These are phyloP conservation scores for Cottus gobio DNA, from an alignment of 2,113 vertebrate genomes.

Conservation along the genomic window DNA sequence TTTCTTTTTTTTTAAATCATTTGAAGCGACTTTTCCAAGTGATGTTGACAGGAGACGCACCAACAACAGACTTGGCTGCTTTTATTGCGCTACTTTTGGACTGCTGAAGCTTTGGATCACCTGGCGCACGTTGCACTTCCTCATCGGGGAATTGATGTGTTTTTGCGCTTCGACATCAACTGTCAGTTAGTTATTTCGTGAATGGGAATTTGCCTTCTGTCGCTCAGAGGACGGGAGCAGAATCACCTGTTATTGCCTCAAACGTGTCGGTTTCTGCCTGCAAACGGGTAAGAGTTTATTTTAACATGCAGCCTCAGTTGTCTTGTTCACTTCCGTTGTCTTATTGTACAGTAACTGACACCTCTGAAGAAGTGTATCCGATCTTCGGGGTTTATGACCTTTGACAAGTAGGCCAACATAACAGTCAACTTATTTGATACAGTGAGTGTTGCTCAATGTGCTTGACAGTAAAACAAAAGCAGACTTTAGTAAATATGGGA, in stretches of 20 bases:
- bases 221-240: constrained; percentile 10
- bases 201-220: constrained; percentile 13
- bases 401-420: background rate
- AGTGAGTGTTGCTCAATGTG: background rate
- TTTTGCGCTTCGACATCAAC: constrained; percentile 1
- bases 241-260: constrained; percentile 17
- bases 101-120: constrained; percentile 45
- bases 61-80: background rate
- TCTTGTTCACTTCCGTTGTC: background rate
- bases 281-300: constrained; percentile 58
- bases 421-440: background rate
- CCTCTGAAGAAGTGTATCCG: background rate
- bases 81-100: constrained; percentile 8
- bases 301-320: too few relatives aligned
- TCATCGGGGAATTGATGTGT: constrained; percentile 27
- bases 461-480: background rate
- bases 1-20: background rate
- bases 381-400: background rate
- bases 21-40: background rate
- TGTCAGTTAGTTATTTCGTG: constrained; percentile 6
- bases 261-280: background rate
- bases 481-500: background rate
- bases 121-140: constrained; percentile 45
- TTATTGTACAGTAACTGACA: background rate
- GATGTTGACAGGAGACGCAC: constrained; percentile 32